Percentiles rank a stretch among this genome's conserved stretches.
phyloP scores from a whole-genome alignment of 2,113 vertebrate species.

The Scartelaos histophorus region DNA sequence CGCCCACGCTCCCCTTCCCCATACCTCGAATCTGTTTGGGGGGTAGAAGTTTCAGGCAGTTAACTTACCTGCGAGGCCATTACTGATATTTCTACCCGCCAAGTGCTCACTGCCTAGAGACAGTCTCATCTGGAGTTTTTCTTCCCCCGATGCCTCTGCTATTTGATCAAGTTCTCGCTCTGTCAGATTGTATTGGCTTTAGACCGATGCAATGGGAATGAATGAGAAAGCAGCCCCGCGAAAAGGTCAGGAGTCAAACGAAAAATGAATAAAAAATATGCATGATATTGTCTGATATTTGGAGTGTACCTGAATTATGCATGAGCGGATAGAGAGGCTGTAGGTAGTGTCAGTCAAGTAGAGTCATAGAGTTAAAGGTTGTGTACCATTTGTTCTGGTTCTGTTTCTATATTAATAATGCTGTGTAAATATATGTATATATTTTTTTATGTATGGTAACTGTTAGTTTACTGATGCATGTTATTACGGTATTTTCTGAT shows the following conservation, averaged over 20 bases:
- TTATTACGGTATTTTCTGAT: too few species aligned
- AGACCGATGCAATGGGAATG: slow-evolving; percentile 60
- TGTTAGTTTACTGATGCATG: too few species aligned
- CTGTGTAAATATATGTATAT: too few species aligned
- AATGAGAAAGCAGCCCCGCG: slow-evolving; percentile 61
- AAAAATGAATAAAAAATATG: slow-evolving; percentile 66
- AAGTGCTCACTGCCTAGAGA: slow-evolving; percentile 58
- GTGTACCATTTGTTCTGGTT: slow-evolving; percentile 32
- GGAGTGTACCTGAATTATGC: slow-evolving; percentile 61
- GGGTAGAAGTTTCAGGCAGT: slow-evolving; percentile 60
- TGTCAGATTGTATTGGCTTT: slow-evolving; percentile 68
- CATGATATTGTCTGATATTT: slow-evolving; percentile 65
- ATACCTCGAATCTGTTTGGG: slow-evolving; percentile 65
- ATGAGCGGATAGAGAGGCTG: slow-evolving; percentile 18
- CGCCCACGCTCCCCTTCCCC: slow-evolving; percentile 57
- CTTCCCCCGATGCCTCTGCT: slow-evolving; percentile 44
- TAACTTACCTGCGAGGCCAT: slow-evolving; percentile 61
- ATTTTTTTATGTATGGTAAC: too few species aligned
- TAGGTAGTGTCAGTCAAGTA: slow-evolving; percentile 44
- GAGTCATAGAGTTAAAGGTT: slow-evolving; percentile 7
- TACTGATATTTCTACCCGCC: slow-evolving; percentile 66
- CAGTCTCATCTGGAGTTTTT: slow-evolving; percentile 53
- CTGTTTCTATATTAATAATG: too few species aligned
- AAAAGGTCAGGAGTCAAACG: slow-evolving; percentile 75
- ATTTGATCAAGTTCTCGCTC: slow-evolving; percentile 71